A percentile compares a stretch with the other conserved stretches of the same genome.
phyloP scores from a whole-genome alignment of 2,113 vertebrate species.

The Otocyon megalotis region DNA sequence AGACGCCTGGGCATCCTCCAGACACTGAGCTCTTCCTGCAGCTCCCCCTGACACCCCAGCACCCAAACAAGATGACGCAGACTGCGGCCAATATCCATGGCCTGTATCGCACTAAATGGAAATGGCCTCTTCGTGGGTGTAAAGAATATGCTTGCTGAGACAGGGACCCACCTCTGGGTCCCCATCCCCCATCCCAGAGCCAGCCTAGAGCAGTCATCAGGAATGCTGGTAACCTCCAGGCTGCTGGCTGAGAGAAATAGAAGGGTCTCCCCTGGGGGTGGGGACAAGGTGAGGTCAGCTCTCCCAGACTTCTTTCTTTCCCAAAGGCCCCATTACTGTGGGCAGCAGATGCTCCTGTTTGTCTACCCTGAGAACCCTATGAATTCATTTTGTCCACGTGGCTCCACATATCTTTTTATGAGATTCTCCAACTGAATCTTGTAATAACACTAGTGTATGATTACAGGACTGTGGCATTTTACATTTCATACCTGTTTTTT shows the following conservation, averaged over 20 bases:
- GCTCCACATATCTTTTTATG: neutral
- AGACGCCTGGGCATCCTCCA: neutral
- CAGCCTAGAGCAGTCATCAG: neutral
- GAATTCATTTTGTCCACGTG: neutral
- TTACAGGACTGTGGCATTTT: neutral
- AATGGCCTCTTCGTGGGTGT: neutral
- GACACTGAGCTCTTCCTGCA: neutral
- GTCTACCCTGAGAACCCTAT: neutral
- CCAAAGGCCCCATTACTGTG: neutral
- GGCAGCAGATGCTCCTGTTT: neutral
- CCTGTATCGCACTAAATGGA: accelerated
- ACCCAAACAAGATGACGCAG: too few relatives aligned
- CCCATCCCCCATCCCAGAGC: neutral
- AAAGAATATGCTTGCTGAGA: neutral
- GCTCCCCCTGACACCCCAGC: neutral
- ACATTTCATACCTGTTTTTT: neutral
- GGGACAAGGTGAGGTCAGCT: neutral
- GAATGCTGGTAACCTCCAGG: neutral
- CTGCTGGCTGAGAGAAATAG: neutral
- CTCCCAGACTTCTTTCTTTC: neutral
- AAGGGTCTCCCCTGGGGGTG: neutral
- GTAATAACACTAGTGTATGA: too few relatives aligned
- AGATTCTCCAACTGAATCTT: neutral
- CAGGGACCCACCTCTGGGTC: neutral
- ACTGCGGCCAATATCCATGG: neutral